Base-by-base conservation (phyloP, 2,888 invertebrate genomes). In the Blastobasis adustella region DNA sequence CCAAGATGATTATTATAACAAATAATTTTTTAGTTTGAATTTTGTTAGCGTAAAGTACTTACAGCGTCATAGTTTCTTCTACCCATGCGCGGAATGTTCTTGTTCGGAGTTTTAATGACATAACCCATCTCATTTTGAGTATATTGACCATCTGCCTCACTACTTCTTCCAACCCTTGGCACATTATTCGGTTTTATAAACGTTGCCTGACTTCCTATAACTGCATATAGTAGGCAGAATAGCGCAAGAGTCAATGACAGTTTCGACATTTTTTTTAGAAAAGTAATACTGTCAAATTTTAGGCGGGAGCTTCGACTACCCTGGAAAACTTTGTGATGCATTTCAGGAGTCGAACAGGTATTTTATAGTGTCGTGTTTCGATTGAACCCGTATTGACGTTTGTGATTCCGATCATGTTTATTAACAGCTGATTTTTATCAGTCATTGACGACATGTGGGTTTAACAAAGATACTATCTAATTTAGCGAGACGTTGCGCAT, bases 1-100 rank as follows among this genome's bases (percentile, higher is more conserved):
- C 23, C 23, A 23, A 23, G 23, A 23, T 23, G 23, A 23, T 23
- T 23, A 23, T 2, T 23, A 23, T 23, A 23, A 23, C 3, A 23
- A 23, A 23, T 23, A 1, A 23, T 23, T 23, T 2, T 23, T 23
- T 1, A 23, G 23, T 23, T 23, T 23, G 23, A 23, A 23, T 23
- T 45, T 43, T 48, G 45, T 8, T 39, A 9, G 10, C 37, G 8
- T 10, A 43, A 49, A 45, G 40, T 37, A 58, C 83, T 77, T 66
- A 88, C 87, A 63, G 84, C 85, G 63, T 87, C 83, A 48, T 78
- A 86, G 58, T 87, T 88, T 57, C 88, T 75, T 58, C 88, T 69
- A 4, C 88, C 88, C 81, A 88, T 86, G 4, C 88, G 68, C 10
- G 88, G 88, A 60, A 88, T 87, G 62, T 82, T 86, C 57, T 87